phyloP scores from a whole-genome alignment of 2,888 invertebrate genomes.

The Meteorus cinctellus region DNA sequence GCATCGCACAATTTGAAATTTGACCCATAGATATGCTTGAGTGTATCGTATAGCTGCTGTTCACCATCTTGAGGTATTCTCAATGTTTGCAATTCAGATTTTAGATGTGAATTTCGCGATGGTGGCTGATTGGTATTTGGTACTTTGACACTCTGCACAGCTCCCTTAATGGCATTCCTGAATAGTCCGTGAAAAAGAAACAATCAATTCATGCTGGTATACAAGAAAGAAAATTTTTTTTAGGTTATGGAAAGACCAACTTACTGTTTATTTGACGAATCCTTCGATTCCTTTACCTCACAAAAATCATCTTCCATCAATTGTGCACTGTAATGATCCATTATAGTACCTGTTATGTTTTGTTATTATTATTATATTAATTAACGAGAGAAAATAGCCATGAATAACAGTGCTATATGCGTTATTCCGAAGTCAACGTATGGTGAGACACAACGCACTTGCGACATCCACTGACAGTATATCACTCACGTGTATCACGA shows the following conservation, averaged over 20 bases:
- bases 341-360: constrained; percentile 34
- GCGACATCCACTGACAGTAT: neutral
- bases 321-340: constrained; percentile 61
- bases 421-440: no score
- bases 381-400: no score
- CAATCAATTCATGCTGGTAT: neutral
- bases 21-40: constrained; percentile 84
- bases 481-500: neutral
- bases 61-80: constrained; percentile 81
- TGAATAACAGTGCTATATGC: no score
- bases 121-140: constrained; percentile 35
- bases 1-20: constrained; percentile 76
- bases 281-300: constrained; percentile 53
- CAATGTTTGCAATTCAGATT: constrained; percentile 85
- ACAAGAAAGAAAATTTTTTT: constrained; percentile 11
- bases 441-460: no score
- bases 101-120: constrained; percentile 70
- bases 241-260: constrained; percentile 44
- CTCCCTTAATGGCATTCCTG: constrained; percentile 17
- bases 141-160: constrained; percentile 39
- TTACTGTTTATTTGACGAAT: constrained; percentile 42
- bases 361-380: no score
- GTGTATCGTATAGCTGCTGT: constrained; percentile 82
- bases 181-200: constrained; percentile 10
- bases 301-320: constrained; percentile 63